phyloP scores from a whole-genome alignment of 2,888 invertebrate genomes.

The Spilarctia lutea region DNA sequence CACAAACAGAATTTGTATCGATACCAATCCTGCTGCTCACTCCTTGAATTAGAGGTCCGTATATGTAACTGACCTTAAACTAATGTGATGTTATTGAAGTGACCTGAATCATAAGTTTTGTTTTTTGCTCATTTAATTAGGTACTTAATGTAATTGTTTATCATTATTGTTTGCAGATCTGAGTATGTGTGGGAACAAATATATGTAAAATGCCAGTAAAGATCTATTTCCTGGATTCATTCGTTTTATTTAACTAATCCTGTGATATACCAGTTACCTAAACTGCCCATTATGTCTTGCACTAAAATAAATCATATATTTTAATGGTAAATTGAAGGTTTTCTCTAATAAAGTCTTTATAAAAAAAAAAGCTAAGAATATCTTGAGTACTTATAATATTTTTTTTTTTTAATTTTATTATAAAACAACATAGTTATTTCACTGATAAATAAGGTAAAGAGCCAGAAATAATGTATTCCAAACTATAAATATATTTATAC shows the following conservation, averaged over 20 bases:
- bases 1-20: neutral
- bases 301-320: too few species aligned
- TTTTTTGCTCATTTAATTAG: slow-evolving; percentile 58
- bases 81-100: slow-evolving; percentile 51
- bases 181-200: slow-evolving; percentile 48
- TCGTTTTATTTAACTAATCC: slow-evolving; percentile 38
- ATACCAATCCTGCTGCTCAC: slow-evolving; percentile 26
- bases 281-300: neutral
- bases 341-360: neutral
- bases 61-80: slow-evolving; percentile 39
- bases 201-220: slow-evolving; percentile 48
- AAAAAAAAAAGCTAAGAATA: too few species aligned
- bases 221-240: slow-evolving; percentile 28
- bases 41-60: slow-evolving; percentile 37
- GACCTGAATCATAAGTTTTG: slow-evolving; percentile 45
- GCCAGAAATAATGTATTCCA: neutral
- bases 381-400: too few species aligned
- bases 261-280: neutral
- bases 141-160: slow-evolving; percentile 43
- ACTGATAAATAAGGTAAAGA: neutral
- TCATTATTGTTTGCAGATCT: slow-evolving; percentile 45
- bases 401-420: too few species aligned
- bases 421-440: too few species aligned
- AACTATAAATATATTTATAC: neutral
- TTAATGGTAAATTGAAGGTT: neutral